Base-by-base conservation (phyloP, 2,113 vertebrate genomes). In the Shinisaurus crocodilurus region DNA sequence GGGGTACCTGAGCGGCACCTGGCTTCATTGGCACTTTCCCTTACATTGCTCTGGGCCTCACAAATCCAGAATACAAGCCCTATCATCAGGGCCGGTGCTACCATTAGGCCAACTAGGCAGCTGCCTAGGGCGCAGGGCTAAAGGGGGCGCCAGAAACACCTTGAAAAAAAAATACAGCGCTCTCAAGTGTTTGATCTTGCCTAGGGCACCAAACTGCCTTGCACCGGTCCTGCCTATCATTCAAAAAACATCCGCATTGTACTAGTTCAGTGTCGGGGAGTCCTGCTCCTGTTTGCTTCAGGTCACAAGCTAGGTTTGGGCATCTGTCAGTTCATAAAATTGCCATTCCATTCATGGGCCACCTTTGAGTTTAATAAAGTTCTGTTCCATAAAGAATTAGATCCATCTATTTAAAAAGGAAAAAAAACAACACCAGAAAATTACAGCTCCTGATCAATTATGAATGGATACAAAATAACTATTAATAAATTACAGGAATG, bases 331-430 rank as follows among this genome's bases (percentile, higher is more conserved):
- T 90, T 94, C 94, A 88, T 93, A 90, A 95, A 97, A 90, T 91
- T 92, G 94, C 97, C 95, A 95, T 90, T 96, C 95, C 96, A 95
- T 97, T 97, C 97, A 97, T 95, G 97, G 96, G 93, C 96, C 97
- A 96, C 96, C 97, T 95, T 96, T 96, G 94, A 92, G 92, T 93
- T 96, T 95, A 95, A 96, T 96, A 96, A 95, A 88, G 89, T 97
- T 96, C 96, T 97, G 97, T 97, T 96, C 96, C 40, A 63, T 95
- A 94, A 95, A 90, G 96, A 97, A 97, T 96, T 97, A 97, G 96
- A 94, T 13, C 70, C 70, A 45, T 40, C 13, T 88, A 96, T 92
- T 69, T 90, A 95, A 92, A 94, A 96, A 97, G 95, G 96, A 63
- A 40, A n/a, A n/a, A n/a, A n/a, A n/a, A n/a, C n/a, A 40, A 27